phyloP scores from a whole-genome alignment of 2,113 vertebrate genomes.

The Microcebus murinus region DNA sequence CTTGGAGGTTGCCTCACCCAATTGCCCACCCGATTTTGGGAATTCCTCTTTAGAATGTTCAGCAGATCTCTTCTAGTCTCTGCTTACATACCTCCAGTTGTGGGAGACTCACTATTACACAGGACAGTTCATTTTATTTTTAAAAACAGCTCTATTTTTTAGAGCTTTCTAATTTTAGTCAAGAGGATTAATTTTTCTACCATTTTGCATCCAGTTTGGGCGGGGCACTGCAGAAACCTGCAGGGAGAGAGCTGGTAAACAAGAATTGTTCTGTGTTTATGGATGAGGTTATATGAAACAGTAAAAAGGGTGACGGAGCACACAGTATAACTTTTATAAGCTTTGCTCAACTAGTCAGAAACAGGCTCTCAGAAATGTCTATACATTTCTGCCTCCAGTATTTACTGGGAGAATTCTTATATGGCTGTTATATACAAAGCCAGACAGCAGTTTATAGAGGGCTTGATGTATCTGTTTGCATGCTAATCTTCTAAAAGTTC shows the following conservation, averaged over 20 bases:
- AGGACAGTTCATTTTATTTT: background rate
- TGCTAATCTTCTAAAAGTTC: conserved; percentile 31
- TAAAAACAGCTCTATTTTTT: conserved; percentile 27
- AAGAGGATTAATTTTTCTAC: background rate
- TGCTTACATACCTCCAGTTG: background rate
- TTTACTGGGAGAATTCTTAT: conserved; percentile 40
- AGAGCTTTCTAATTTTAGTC: conserved; percentile 34
- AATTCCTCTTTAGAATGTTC: background rate
- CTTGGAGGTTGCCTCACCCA: background rate
- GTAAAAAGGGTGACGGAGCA: background rate
- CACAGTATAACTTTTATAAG: conserved; percentile 58
- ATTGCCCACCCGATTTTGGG: background rate
- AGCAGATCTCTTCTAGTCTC: background rate
- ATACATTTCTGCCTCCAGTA: background rate
- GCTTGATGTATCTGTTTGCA: background rate
- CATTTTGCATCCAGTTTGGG: conserved; percentile 7
- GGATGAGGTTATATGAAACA: conserved; percentile 10
- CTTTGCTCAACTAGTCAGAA: conserved; percentile 16
- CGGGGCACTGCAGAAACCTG: background rate
- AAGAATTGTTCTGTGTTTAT: conserved; percentile 10
- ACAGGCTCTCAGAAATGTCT: background rate
- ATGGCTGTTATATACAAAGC: conserved; percentile 41
- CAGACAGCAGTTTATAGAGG: conserved; percentile 41
- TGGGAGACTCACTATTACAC: background rate
- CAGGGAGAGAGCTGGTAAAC: background rate